phyloP scores from a whole-genome alignment of 2,113 vertebrate species.

The Petrocephalus zakoni region DNA sequence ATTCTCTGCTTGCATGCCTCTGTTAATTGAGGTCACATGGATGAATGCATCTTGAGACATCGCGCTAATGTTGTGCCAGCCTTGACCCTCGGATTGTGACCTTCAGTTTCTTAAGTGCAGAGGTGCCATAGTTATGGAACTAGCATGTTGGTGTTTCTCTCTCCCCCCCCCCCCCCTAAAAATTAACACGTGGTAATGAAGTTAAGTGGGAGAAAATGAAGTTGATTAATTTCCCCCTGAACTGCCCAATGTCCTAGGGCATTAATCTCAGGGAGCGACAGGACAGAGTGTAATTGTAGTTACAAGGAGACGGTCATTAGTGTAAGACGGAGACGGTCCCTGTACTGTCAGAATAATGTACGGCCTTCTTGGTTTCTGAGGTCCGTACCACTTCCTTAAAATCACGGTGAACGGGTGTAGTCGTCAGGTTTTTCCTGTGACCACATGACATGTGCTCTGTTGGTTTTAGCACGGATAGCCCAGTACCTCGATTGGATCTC shows the following conservation, averaged over 20 bases:
- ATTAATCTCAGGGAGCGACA: not conserved
- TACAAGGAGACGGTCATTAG: conserved; percentile 27
- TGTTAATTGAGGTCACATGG: not conserved
- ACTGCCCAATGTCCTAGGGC: not conserved
- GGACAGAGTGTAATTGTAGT: conserved; percentile 1
- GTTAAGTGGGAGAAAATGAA: not conserved
- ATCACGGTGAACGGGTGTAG: not conserved
- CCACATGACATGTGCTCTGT: not conserved
- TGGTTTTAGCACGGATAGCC: not conserved
- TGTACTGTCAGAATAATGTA: conserved; percentile 27
- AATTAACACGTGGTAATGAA: not conserved
- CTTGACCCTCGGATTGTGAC: not conserved
- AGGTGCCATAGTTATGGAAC: not conserved
- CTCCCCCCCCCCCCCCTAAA: not conserved
- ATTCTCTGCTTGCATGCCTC: not conserved
- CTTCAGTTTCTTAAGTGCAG: not conserved
- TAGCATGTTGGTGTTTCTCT: not conserved
- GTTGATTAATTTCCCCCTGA: not conserved
- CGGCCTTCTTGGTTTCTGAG: not conserved
- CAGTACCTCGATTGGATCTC: conserved; percentile 22
- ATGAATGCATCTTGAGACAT: not conserved
- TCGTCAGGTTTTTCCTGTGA: not conserved
- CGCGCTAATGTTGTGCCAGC: not conserved
- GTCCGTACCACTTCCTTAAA: not conserved
- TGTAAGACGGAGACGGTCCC: conserved; percentile 17